A percentile compares a stretch with the other conserved stretches of the same genome.
Evolutionary conservation across 2,888 invertebrate genomes (phyloP).

Genomic region (Hirtodrosophila histrioides): DNA sequence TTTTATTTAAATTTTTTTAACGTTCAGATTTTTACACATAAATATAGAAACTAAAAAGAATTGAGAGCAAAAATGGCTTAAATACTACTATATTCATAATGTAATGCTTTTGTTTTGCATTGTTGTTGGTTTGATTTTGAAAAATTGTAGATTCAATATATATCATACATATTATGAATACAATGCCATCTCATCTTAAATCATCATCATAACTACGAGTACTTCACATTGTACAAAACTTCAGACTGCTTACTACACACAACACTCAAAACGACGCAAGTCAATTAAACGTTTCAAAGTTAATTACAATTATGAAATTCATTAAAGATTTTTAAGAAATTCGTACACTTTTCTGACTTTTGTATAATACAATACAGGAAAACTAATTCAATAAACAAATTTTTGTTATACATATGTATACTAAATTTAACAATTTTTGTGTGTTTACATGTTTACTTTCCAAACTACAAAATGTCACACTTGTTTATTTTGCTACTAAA

Average conservation of each 20-base stretch:
- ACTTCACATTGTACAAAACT: slow-evolving; percentile 42
- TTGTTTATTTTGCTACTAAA: slow-evolving; percentile 8
- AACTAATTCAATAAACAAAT: slow-evolving; percentile 18
- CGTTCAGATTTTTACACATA: slow-evolving; percentile 65
- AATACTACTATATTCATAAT: slow-evolving; percentile 55
- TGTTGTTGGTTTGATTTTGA: slow-evolving; percentile 20
- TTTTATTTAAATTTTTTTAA: slow-evolving; percentile 60
- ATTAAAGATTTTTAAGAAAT: slow-evolving; percentile 20
- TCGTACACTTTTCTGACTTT: slow-evolving; percentile 23
- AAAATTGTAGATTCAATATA: slow-evolving; percentile 43
- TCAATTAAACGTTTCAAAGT: slow-evolving; percentile 20
- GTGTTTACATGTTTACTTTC: slow-evolving; percentile 16
- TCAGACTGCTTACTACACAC: slow-evolving; percentile 32
- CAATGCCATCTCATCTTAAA: slow-evolving; percentile 22
- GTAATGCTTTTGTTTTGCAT: slow-evolving; percentile 42
- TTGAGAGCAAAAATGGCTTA: slow-evolving; percentile 73
- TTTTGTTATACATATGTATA: slow-evolving; percentile 9
- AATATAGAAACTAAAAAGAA: slow-evolving; percentile 68
- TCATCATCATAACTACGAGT: slow-evolving; percentile 33
- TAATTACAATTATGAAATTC: slow-evolving; percentile 45
- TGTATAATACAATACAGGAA: slow-evolving; percentile 22
- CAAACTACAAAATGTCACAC: slow-evolving; percentile 2
- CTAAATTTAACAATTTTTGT: slow-evolving; percentile 37
- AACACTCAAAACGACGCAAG: slow-evolving; percentile 38
- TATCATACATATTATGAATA: slow-evolving; percentile 25